Evolutionary conservation across 2,113 vertebrate genomes (phyloP), one percentile per base, ranked within the genome.

Genomic region (Mixornis gularis): DNA sequence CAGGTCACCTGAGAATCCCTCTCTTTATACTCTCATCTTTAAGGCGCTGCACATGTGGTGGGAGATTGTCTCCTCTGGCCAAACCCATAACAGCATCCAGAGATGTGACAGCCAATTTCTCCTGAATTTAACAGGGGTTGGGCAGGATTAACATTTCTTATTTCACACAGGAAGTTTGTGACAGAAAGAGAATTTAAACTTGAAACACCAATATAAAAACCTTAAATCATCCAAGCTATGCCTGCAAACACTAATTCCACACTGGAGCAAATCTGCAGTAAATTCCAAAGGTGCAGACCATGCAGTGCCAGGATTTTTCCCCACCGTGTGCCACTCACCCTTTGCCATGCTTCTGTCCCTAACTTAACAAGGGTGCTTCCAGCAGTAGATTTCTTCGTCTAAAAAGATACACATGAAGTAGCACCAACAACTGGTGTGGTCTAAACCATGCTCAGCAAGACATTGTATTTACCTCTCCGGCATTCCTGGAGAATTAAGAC

Each of bases 401-500:
- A 34, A 60, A 82, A n/a, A 55, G 53, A 49, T 9, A 19, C 4
- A 34, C 6, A 41, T 1, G 5, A 40, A 81, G 41, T 25, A 87
- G 74, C 64, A 78, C 13, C 49, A 89, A 77, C 76, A 88, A 95
- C 49, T 77, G 68, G 82, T 95, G 69, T 95, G 94, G 83, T 94
- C 96, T 95, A 49, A 95, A 56, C 51, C 17, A 34, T 26, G 38
- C 52, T 89, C 87, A n/a, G 32, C 63, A 86, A 97, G 85, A 71
- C 43, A 25, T 46, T n/a, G 32, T 43, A 32, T 95, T 85, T 70
- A 91, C 95, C 85, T 94, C 90, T 91, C 53, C 4, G 3, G 48
- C 85, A 93, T 86, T 95, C 90, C 85, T 76, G 90, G 41, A 95
- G 89, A 93, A 80, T 84, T 79, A 95, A 95, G 78, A 84, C 40